Base-by-base conservation (phyloP, 2,888 invertebrate genomes). In the Tridacna gigas region DNA sequence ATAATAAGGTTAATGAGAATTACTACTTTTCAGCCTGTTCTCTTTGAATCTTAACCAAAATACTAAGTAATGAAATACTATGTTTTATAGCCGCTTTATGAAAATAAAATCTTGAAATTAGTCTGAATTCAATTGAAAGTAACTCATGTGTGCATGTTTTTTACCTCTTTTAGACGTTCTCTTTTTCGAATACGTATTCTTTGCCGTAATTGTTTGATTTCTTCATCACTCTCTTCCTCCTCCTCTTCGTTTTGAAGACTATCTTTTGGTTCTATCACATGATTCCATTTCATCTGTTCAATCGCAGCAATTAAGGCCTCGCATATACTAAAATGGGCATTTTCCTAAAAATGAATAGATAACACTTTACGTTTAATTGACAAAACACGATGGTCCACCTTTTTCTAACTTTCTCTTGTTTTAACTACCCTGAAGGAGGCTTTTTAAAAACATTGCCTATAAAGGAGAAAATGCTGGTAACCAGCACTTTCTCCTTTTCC, bases 281-380 rank as follows among this genome's bases (percentile, higher is more conserved):
- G 93, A 80, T 94, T 94, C 93, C 94, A 95, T 83, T 95, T 95
- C 93, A 95, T 95, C 80, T 94, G 94, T 88, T 97, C 97, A 88
- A 97, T 97, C 20, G 97, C 97, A 13, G 97, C 96, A 86, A 97
- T 97, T 92, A 97, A 96, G 0, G 97, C 97, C 95, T 98, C 97
- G 2, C 97, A 97, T 85, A 97, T 96, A 91, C 96, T 97, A 94
- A 98, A 97, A 95, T 98, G 97, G 0, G 97, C 97, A 95, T 97
- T 97, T 95, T 98, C 97, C 92, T 97, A 95, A 5, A 90, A 89
- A 28, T 28, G 22, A 63, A 63, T 63, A 13, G 20, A 63, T 13
- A n/a, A n/a, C n/a, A 22, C 22, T n/a, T 2, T 9, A 20, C 3
- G 13, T 63, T 3, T 63, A 63, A n/a, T 9, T 37, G 37, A 7